Evolutionary conservation across 2,113 vertebrate genomes (phyloP).

Genomic region (Lota lota): DNA sequence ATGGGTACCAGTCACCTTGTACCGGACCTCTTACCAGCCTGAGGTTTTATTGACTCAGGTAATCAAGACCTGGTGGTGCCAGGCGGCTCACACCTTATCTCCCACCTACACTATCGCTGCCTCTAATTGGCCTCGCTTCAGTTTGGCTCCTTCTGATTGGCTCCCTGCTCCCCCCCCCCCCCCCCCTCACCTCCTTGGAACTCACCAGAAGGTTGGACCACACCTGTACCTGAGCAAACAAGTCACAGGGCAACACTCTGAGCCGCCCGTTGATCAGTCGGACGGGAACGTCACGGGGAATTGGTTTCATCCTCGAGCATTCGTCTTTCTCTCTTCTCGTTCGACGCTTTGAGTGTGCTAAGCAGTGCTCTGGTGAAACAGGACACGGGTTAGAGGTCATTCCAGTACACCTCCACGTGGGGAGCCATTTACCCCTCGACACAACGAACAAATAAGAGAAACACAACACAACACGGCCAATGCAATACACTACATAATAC

Average conservation of each 20-base stretch:
- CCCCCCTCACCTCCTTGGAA: background rate
- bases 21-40: background rate
- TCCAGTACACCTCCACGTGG: no score
- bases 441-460: no score
- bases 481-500: no score
- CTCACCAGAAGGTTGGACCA: background rate
- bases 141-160: background rate
- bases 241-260: background rate
- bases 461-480: no score
- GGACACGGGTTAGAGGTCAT: no score
- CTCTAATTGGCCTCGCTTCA: background rate
- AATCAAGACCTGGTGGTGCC: slow-evolving; percentile 29
- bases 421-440: no score
- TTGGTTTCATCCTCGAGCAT: no score
- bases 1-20: background rate
- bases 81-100: slow-evolving; percentile 40
- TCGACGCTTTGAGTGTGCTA: no score
- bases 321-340: no score
- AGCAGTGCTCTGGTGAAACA: no score
- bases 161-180: background rate
- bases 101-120: background rate
- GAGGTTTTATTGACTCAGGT: slow-evolving; percentile 41
- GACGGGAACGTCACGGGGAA: no score
- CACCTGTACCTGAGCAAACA: background rate
- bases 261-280: background rate